A percentile compares a stretch with the other conserved stretches of the same genome.
These are phyloP conservation scores for Limulus polyphemus DNA, from an alignment of 2,888 invertebrate genomes.

Conservation along the genomic window DNA sequence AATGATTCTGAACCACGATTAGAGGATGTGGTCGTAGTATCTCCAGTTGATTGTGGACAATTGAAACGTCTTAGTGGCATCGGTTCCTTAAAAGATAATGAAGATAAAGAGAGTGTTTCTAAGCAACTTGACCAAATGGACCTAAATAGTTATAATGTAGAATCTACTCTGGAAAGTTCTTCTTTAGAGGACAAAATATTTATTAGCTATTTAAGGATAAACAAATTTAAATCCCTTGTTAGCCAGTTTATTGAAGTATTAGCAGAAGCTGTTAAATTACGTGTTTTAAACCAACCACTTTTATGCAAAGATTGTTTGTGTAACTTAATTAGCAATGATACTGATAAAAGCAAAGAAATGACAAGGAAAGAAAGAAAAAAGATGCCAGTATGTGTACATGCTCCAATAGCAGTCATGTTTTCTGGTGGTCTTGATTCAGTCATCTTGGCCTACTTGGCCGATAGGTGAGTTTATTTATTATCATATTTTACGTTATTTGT, in stretches of 20 bases:
- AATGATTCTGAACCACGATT: background rate
- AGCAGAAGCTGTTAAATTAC: slow-evolving; percentile 29
- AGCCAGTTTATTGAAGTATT: slow-evolving; percentile 32
- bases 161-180: background rate
- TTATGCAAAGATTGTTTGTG: slow-evolving; percentile 31
- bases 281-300: slow-evolving; percentile 30
- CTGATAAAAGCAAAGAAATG: background rate
- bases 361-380: background rate
- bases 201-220: background rate
- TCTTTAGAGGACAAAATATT: background rate
- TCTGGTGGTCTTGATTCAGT: slow-evolving; percentile 95
- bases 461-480: slow-evolving; percentile 42
- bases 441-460: slow-evolving; percentile 66
- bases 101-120: background rate
- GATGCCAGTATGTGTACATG: slow-evolving; percentile 14
- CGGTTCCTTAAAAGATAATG: no score
- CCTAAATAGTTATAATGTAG: background rate
- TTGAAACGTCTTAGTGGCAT: background rate
- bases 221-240: slow-evolving; percentile 10
- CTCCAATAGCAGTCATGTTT: slow-evolving; percentile 60
- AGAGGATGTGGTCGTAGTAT: background rate
- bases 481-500: background rate
- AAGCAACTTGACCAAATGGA: background rate
- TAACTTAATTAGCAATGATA: background rate
- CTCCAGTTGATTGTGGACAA: background rate